phyloP scores from a whole-genome alignment of 2,888 invertebrate species.

The Phoenoteleia sp. region DNA sequence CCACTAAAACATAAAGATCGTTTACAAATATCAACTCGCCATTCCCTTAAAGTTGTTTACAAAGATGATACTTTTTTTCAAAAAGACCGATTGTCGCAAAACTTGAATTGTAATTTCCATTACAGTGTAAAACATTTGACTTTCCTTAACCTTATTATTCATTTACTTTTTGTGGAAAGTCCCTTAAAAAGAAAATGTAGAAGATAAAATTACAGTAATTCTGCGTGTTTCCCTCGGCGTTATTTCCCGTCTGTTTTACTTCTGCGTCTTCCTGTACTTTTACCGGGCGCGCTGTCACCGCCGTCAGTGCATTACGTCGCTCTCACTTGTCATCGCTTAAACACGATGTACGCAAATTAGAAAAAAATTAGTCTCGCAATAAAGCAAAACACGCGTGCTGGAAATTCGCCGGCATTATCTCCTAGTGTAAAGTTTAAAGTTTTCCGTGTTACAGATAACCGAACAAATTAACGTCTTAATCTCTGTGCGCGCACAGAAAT shows the following conservation, averaged over 20 bases:
- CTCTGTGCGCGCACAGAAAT: background rate
- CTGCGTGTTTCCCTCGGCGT: slow-evolving; percentile 14
- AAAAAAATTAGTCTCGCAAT: slow-evolving; percentile 8
- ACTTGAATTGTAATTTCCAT: too few relatives aligned
- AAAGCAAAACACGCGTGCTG: background rate
- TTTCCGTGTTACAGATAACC: background rate
- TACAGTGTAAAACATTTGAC: too few relatives aligned
- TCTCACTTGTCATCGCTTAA: slow-evolving; percentile 26
- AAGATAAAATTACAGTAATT: slow-evolving; percentile 26
- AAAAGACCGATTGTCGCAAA: too few relatives aligned
- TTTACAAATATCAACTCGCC: too few relatives aligned
- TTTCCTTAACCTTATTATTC: too few relatives aligned
- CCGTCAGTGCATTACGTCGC: slow-evolving; percentile 18
- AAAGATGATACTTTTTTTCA: too few relatives aligned
- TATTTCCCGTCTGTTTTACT: slow-evolving; percentile 16
- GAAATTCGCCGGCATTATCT: background rate
- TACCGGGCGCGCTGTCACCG: slow-evolving; percentile 2
- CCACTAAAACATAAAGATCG: too few relatives aligned
- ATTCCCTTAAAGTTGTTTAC: too few relatives aligned
- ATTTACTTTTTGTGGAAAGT: too few relatives aligned
- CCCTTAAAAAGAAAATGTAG: slow-evolving; percentile 18
- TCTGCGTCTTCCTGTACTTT: slow-evolving; percentile 30
- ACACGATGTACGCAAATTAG: slow-evolving; percentile 34
- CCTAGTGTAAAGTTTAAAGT: too few relatives aligned
- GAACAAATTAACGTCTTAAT: background rate